Evolutionary conservation across 23 tunicate genomes (phyloP).

Genomic region (Botrylloides violaceus): DNA sequence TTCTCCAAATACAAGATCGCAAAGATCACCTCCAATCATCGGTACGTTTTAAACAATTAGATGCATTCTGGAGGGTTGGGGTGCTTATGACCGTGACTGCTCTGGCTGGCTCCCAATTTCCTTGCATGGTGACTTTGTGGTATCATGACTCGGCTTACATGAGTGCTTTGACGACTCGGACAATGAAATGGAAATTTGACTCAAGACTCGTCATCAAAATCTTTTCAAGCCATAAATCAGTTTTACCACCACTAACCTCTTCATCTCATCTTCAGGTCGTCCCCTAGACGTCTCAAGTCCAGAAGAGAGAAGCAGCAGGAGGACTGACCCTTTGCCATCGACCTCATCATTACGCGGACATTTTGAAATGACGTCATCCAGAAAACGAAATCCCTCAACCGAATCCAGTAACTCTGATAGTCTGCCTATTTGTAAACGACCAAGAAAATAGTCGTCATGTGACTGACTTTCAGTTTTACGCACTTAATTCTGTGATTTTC

Average conservation of each 20-base stretch:
- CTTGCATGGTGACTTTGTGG: no score
- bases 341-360: conserved; percentile 17
- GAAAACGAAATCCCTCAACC: conserved; percentile 24
- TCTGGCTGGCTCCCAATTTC: no score
- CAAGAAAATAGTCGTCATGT: not conserved
- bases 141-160: no score
- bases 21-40: conserved; percentile 4
- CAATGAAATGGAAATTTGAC: no score
- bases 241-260: conserved; percentile 45
- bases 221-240: no score
- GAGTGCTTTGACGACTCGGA: conserved; percentile 3
- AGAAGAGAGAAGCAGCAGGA: conserved; percentile 53
- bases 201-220: no score
- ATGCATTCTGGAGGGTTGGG: no score
- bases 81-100: no score
- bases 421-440: not conserved
- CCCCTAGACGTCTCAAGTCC: not conserved
- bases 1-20: not conserved
- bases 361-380: not conserved
- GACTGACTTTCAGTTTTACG: no score
- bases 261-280: no score
- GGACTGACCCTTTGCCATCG: conserved; percentile 18
- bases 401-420: conserved; percentile 13
- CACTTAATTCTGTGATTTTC: no score
- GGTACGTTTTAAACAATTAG: no score